Evolutionary conservation across 2,888 invertebrate species (phyloP).

Genomic region (Oeneis ivallda): DNA sequence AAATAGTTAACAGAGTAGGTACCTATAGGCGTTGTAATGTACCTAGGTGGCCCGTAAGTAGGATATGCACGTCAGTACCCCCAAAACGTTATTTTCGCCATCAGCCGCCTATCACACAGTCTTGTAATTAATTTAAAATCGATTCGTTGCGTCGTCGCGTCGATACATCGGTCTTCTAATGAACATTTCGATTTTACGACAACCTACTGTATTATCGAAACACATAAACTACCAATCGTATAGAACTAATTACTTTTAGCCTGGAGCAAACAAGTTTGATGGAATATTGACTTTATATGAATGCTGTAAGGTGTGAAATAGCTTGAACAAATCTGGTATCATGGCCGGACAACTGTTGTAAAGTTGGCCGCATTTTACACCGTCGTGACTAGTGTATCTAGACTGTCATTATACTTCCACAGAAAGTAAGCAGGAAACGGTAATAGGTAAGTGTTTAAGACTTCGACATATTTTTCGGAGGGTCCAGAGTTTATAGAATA

Average conservation of each 20-base stretch:
- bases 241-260: slow-evolving; percentile 48
- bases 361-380: slow-evolving; percentile 30
- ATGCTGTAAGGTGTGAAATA: slow-evolving; percentile 16
- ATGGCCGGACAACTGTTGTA: slow-evolving; percentile 6
- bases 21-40: too few relatives aligned
- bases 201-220: slow-evolving; percentile 42
- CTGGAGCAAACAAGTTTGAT: background rate
- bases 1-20: too few relatives aligned
- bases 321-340: background rate
- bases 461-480: too few relatives aligned
- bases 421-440: too few relatives aligned
- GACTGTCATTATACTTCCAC: too few relatives aligned
- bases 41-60: background rate
- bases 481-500: too few relatives aligned
- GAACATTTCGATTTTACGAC: slow-evolving; percentile 43
- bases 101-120: slow-evolving; percentile 13
- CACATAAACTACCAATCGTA: slow-evolving; percentile 41
- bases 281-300: slow-evolving; percentile 8
- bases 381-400: slow-evolving; percentile 14
- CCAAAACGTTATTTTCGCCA: background rate
- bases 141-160: slow-evolving; percentile 42
- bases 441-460: too few relatives aligned
- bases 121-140: slow-evolving; percentile 44
- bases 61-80: background rate
- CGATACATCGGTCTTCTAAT: slow-evolving; percentile 34